Conservation (phyloP, 2,113 vertebrate species). For the Psammodynastes pulverulentus region DNA sequence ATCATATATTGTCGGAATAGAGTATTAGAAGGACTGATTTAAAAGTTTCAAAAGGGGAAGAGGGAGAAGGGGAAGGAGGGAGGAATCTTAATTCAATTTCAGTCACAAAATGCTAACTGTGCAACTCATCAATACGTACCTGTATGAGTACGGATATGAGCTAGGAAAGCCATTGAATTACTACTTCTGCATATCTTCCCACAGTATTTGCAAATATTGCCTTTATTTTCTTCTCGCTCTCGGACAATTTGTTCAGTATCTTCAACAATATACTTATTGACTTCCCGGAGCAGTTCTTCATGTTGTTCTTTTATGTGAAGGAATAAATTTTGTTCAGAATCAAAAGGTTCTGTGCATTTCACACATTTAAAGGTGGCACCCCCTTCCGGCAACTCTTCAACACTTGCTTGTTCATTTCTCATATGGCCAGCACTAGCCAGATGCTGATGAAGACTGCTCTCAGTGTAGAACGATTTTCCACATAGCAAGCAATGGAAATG, state of each 20-base stretch:
- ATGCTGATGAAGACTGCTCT: slow-evolving; percentile 97
- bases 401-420: slow-evolving; percentile 89
- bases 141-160: slow-evolving; percentile 95
- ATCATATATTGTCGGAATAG: not conserved
- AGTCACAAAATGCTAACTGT: not conserved
- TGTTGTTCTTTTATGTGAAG: slow-evolving; percentile 97
- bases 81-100: not conserved
- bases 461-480: slow-evolving; percentile 96
- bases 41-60: not conserved
- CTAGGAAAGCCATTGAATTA: slow-evolving; percentile 97
- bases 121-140: slow-evolving; percentile 69
- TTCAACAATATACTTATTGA: slow-evolving; percentile 95
- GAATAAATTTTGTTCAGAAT: slow-evolving; percentile 90
- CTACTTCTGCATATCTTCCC: slow-evolving; percentile 97
- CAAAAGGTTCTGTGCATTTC: slow-evolving; percentile 91
- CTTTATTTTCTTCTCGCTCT: slow-evolving; percentile 95
- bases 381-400: slow-evolving; percentile 91
- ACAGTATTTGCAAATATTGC: slow-evolving; percentile 92
- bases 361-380: slow-evolving; percentile 93
- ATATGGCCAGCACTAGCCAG: slow-evolving; percentile 89
- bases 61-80: not conserved
- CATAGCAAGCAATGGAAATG: slow-evolving; percentile 95
- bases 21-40: not conserved
- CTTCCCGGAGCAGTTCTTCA: slow-evolving; percentile 91
- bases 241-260: slow-evolving; percentile 97